Base-by-base conservation (phyloP, 2,888 invertebrate species). In the Drosophila imparisetae region DNA sequence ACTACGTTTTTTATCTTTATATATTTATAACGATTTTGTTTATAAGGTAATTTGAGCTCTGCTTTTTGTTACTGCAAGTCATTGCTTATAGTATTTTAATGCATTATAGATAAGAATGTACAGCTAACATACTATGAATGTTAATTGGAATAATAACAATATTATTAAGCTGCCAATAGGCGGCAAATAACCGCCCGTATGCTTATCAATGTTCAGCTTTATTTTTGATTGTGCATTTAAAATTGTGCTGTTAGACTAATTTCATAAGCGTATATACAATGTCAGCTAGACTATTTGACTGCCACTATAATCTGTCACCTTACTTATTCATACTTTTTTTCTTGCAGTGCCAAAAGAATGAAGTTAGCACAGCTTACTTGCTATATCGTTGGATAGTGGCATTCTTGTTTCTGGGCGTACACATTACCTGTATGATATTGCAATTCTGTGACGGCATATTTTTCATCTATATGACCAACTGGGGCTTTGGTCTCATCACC, bases 391-490 rank as follows among this genome's bases (percentile, higher is more conserved):
- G 92, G 92, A 71, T 89, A 32, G 86, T 90, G 84, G 92, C 92
- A 18, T 38, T 86, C 48, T 89, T 92, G 69, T 93, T 91, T 69
- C 72, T 90, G 64, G 83, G 72, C 64, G 79, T 91, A 11, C 91
- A 92, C 59, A 75, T 83, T 57, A 73, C 76, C 36, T 92, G 92
- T 66, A 75, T 92, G 40, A 62, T 75, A 27, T 61, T 90, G 42
- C 89, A 90, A 69, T 89, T 87, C 42, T 80, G 78, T 63, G 85
- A 82, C 66, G 92, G 92, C 57, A 89, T 86, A 77, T 91, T 91
- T 76, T 93, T 93, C 63, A 93, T 93, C 55, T 93, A 93, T 75
- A 88, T 93, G 79, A 93, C 93, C 72, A 92, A 93, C 72, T 93
- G 93, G 93, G 93, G 93, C 30, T 90, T 92, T 36, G 81, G 91